Base-by-base conservation (phyloP, 2,888 invertebrate genomes). In the Hydrotaea cyrtoneurina region DNA sequence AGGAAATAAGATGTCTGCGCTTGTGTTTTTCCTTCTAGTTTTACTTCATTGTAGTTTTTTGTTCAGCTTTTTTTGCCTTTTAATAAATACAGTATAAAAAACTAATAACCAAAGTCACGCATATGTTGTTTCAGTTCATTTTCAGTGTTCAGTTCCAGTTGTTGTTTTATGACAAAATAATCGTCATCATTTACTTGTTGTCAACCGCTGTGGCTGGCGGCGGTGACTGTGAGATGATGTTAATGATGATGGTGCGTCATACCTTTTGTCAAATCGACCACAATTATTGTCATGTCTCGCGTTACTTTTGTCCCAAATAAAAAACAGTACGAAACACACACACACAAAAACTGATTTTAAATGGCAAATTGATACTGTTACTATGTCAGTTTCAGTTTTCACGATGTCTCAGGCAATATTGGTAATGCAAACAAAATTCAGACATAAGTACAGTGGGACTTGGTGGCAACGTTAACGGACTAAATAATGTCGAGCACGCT, bases 161-260 rank as follows among this genome's bases (percentile, higher is more conserved):
- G 69, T 46, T 46, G n/a, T 5, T 73, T 80, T 74, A 69, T 80
- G 76, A 77, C 79, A 80, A 83, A 80, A 83, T 83, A 83, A 83
- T 79, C 75, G 79, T 73, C 79, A 77, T 79, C 76, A 79, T 76
- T 79, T 79, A 50, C 46, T 79, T 73, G 76, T 79, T 57, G 72
- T 76, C 76, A 79, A 76, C 78, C 23, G 69, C 23, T 69, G 46
- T 10, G 4, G 39, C 39, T 39, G 39, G 39, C 39, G 39, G 39
- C 39, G 39, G 11, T 39, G 76, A 21, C 46, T 69, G 55, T 57
- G 10, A 36, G 75, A 39, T 57, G 23, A 75, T 69, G 26, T 75
- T 66, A 21, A 39, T 39, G 46, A 79, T 43, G 72, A 82, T 57
- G 78, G 64, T 78, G 79, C 57, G 79, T 82, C 78, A 82, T 62